phyloP scores from a whole-genome alignment of 1,140 invertebrate genomes.

The Listronotus bonariensis region DNA sequence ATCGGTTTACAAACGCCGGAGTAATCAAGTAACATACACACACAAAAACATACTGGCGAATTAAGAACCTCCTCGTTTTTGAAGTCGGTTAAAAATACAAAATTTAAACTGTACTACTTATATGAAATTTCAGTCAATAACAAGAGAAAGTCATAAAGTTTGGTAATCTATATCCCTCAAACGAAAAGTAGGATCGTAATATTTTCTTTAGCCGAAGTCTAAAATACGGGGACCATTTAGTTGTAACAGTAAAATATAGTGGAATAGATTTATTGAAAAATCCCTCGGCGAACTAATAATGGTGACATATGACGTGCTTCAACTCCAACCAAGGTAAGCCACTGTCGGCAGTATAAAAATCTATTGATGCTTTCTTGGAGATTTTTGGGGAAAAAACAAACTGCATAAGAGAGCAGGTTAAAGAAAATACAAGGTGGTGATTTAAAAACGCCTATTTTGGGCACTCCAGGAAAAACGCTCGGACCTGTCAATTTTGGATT shows the following conservation, averaged over 20 bases:
- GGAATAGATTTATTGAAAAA: slow-evolving; percentile 43
- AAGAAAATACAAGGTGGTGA: too few species aligned
- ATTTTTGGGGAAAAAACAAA: neutral
- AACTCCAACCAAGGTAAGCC: slow-evolving; percentile 38
- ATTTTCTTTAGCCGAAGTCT: slow-evolving; percentile 34
- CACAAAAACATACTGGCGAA: too few species aligned
- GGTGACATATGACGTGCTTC: slow-evolving; percentile 43
- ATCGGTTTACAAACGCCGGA: too few species aligned
- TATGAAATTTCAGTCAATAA: slow-evolving; percentile 9
- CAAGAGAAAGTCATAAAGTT: slow-evolving; percentile 32
- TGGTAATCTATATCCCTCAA: slow-evolving; percentile 21
- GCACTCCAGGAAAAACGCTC: too few species aligned
- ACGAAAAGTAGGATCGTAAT: slow-evolving; percentile 29
- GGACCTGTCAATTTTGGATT: too few species aligned
- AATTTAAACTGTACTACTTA: too few species aligned
- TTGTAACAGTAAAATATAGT: slow-evolving; percentile 43
- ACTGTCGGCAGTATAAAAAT: slow-evolving; percentile 40
- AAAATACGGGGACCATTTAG: slow-evolving; percentile 42
- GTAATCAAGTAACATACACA: too few species aligned
- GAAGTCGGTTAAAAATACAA: too few species aligned
- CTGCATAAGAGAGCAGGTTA: neutral
- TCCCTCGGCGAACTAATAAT: slow-evolving; percentile 42
- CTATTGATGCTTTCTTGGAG: slow-evolving; percentile 24
- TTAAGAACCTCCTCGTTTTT: too few species aligned
- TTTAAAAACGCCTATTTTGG: too few species aligned